Evolutionary conservation across 2,113 vertebrate species (phyloP).

Genomic region (Centropristis striata): DNA sequence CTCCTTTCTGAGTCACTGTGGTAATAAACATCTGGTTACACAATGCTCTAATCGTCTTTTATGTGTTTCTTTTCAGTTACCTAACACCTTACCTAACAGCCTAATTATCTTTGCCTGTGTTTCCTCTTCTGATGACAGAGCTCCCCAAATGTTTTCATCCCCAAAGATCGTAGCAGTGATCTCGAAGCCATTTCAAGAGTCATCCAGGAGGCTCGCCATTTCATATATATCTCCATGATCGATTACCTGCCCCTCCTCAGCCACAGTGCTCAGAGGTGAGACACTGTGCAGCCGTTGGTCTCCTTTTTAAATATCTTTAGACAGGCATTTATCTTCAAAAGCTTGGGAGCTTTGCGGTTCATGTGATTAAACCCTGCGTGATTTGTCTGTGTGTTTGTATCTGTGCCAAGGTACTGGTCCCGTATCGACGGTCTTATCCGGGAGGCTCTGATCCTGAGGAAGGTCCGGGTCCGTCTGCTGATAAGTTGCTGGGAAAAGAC

Average conservation of each 20-base stretch:
- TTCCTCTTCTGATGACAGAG: slow-evolving; percentile 82
- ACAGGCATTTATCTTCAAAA: slow-evolving; percentile 11
- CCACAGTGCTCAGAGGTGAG: slow-evolving; percentile 86
- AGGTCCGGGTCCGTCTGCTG: slow-evolving; percentile 91
- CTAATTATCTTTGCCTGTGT: not conserved
- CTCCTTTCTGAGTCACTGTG: not conserved
- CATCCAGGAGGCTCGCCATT: slow-evolving; percentile 90
- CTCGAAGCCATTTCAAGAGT: slow-evolving; percentile 95
- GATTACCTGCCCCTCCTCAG: slow-evolving; percentile 92
- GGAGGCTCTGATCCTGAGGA: slow-evolving; percentile 92
- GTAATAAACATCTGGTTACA: slow-evolving; percentile 15
- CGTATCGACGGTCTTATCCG: slow-evolving; percentile 93
- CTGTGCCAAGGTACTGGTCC: slow-evolving; percentile 92
- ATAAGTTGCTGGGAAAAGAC: slow-evolving; percentile 95
- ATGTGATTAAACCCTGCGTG: slow-evolving; percentile 17
- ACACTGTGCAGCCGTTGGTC: not conserved
- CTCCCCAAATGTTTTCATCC: slow-evolving; percentile 93
- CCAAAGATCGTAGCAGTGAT: slow-evolving; percentile 92
- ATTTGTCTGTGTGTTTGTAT: not conserved
- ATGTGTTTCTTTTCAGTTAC: not conserved
- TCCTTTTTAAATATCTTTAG: not conserved
- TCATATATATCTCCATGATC: slow-evolving; percentile 93
- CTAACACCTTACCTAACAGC: not conserved
- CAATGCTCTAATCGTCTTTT: not conserved
- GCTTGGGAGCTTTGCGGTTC: slow-evolving; percentile 14